Conservation (phyloP, 2,113 vertebrate species). For the Urocitellus parryii region DNA sequence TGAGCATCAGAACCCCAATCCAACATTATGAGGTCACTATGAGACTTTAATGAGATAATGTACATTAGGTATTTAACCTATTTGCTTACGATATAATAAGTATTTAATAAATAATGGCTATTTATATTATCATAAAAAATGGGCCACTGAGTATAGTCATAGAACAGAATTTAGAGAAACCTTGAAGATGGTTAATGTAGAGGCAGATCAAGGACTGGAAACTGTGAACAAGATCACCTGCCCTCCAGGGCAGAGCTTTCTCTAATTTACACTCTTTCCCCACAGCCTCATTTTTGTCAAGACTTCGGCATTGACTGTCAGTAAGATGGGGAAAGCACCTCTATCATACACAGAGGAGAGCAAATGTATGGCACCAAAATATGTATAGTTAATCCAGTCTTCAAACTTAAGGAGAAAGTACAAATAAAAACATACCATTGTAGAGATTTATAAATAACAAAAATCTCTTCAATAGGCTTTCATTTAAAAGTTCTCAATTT, state of each 20-base stretch:
- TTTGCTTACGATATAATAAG: background rate
- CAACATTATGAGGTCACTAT: background rate
- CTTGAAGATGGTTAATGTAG: background rate
- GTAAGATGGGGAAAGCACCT: background rate
- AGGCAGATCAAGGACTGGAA: background rate
- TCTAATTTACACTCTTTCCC: background rate
- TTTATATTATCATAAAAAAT: background rate
- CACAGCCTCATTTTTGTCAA: background rate
- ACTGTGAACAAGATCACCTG: background rate
- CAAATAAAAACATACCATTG: conserved; percentile 65
- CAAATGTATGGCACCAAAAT: background rate
- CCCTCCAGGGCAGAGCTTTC: background rate
- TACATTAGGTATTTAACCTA: background rate
- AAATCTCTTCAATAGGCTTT: conserved; percentile 60
- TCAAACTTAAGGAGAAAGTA: conserved; percentile 59
- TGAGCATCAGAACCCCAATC: background rate
- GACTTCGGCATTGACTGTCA: background rate
- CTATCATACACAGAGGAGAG: background rate
- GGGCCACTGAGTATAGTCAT: background rate
- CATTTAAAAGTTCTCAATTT: conserved; percentile 66
- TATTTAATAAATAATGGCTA: background rate
- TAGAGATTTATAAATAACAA: conserved; percentile 66
- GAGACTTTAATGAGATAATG: background rate
- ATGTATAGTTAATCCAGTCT: background rate
- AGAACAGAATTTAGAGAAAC: background rate